Evolutionary conservation across 2,113 vertebrate species (phyloP).

Genomic region (Poeciliopsis turrubarensis): DNA sequence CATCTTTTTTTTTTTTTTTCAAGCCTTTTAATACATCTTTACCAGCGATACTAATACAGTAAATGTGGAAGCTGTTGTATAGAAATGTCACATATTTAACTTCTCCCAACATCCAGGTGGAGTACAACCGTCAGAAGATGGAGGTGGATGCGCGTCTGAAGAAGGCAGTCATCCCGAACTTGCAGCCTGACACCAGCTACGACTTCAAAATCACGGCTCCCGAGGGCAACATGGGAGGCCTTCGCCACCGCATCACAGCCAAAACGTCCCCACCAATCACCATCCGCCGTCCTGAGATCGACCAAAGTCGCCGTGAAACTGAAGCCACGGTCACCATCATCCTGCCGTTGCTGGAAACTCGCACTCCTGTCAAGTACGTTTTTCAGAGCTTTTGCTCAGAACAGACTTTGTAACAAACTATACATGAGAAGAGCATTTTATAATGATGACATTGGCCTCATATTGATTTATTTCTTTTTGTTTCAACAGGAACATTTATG

Average conservation of each 20-base stretch:
- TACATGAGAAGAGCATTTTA: not conserved
- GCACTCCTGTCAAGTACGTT: conserved; percentile 86
- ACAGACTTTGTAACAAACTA: not conserved
- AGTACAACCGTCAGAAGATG: conserved; percentile 89
- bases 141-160: conserved; percentile 91
- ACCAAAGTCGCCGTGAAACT: conserved; percentile 85
- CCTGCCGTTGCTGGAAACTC: conserved; percentile 86
- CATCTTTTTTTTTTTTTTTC: too few species aligned
- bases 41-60: too few species aligned
- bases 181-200: conserved; percentile 91
- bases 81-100: not conserved
- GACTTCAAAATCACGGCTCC: conserved; percentile 93
- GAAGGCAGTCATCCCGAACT: conserved; percentile 93
- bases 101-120: conserved; percentile 81
- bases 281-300: conserved; percentile 87
- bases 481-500: conserved; percentile 87
- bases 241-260: conserved; percentile 92
- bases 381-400: not conserved
- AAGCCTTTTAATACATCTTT: too few species aligned
- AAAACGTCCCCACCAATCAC: conserved; percentile 90
- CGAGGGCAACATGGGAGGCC: conserved; percentile 91
- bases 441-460: conserved; percentile 7
- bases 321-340: conserved; percentile 90
- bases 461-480: conserved; percentile 29
- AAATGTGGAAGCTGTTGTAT: too few species aligned